Evolutionary conservation across 1,140 invertebrate species (phyloP).

Genomic region (Eumaeus atala): DNA sequence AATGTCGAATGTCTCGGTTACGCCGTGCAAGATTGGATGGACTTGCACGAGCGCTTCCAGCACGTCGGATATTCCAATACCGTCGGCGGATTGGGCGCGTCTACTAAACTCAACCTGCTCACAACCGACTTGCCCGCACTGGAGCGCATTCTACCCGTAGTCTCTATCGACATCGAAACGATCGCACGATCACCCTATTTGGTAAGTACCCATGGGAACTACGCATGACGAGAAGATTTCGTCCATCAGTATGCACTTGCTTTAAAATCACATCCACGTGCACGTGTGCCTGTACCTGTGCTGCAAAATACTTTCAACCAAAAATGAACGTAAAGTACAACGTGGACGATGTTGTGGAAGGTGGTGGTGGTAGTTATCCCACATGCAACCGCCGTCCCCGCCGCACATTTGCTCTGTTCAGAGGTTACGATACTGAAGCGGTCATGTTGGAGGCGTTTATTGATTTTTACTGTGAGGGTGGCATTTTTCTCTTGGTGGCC

Average conservation of each 20-base stretch:
- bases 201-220: constrained; percentile 9
- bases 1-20: constrained; percentile 10
- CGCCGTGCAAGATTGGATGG: neutral
- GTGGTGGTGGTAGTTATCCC: no score
- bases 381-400: no score
- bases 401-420: constrained; percentile 1
- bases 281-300: constrained; percentile 11
- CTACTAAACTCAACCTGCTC: constrained; percentile 6
- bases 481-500: constrained; percentile 8
- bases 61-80: constrained; percentile 6
- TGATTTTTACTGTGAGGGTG: constrained; percentile 7
- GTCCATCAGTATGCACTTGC: constrained; percentile 7
- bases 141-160: constrained; percentile 3
- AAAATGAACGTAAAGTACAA: constrained; percentile 10
- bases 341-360: neutral
- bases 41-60: constrained; percentile 5
- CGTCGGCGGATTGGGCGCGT: neutral
- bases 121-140: neutral
- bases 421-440: constrained; percentile 7
- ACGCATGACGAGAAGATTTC: constrained; percentile 11
- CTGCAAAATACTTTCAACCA: neutral
- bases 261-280: constrained; percentile 1
- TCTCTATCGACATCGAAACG: constrained; percentile 10
- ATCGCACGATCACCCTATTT: constrained; percentile 6
- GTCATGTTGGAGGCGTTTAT: constrained; percentile 9